Conservation (phyloP, 1,140 invertebrate genomes). For the Vollenhovia emeryi region DNA sequence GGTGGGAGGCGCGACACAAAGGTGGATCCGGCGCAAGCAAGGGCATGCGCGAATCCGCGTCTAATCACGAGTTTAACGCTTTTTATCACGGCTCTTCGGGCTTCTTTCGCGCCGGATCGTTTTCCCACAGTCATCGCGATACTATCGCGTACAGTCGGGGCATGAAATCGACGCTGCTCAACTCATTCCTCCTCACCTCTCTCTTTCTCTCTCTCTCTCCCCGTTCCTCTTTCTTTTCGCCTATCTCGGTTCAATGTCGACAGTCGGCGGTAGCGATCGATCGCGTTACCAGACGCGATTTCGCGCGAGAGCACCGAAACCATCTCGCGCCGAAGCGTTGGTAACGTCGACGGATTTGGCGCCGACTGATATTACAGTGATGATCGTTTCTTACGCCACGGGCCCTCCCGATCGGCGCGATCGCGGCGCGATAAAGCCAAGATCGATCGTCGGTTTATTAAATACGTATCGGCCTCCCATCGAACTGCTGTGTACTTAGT, state of each 20-base stretch:
- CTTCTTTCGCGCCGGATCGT: slow-evolving; percentile 76
- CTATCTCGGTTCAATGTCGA: slow-evolving; percentile 47
- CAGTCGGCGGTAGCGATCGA: slow-evolving; percentile 67
- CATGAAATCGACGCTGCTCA: slow-evolving; percentile 65
- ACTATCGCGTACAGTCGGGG: slow-evolving; percentile 29
- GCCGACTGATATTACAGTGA: slow-evolving; percentile 17
- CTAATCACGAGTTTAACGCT: slow-evolving; percentile 83
- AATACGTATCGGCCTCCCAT: slow-evolving; percentile 42
- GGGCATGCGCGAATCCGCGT: slow-evolving; percentile 82
- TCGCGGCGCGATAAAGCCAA: neutral
- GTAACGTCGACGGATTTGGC: slow-evolving; percentile 19
- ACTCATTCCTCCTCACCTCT: slow-evolving; percentile 66
- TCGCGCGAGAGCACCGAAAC: slow-evolving; percentile 69
- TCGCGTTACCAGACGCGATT: slow-evolving; percentile 78
- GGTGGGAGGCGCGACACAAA: slow-evolving; percentile 65
- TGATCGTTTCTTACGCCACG: slow-evolving; percentile 15
- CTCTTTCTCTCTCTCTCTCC: slow-evolving; percentile 25
- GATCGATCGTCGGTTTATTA: slow-evolving; percentile 45
- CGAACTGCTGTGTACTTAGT: slow-evolving; percentile 2
- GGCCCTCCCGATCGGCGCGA: neutral
- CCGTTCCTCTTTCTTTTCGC: neutral
- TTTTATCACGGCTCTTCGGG: slow-evolving; percentile 72
- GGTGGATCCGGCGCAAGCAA: slow-evolving; percentile 73
- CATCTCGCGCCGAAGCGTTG: neutral
- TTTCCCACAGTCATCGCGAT: slow-evolving; percentile 80